phyloP scores from a whole-genome alignment of 1,140 invertebrate genomes.

The Heliconius eleuchia region DNA sequence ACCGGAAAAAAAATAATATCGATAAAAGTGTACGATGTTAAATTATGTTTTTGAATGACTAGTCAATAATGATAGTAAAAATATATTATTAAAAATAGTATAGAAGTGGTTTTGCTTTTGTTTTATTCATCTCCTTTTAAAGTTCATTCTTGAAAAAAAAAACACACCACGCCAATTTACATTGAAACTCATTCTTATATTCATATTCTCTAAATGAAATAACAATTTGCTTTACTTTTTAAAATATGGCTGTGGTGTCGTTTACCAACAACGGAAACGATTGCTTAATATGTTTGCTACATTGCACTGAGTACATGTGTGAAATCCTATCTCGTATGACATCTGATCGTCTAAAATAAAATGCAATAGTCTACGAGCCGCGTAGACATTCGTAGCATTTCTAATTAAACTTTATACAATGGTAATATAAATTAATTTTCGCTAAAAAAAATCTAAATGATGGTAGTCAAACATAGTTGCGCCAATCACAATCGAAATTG shows the following conservation, averaged over 20 bases:
- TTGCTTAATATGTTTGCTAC: constrained; percentile 3
- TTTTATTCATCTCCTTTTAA: background rate
- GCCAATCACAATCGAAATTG: constrained; percentile 16
- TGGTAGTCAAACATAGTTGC: constrained; percentile 16
- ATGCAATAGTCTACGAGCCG: constrained; percentile 43
- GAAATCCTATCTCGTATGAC: background rate
- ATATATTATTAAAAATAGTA: no score
- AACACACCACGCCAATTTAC: background rate
- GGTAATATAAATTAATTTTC: background rate
- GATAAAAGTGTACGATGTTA: no score
- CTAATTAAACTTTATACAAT: constrained; percentile 12
- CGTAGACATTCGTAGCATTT: constrained; percentile 53
- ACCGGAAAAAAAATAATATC: no score
- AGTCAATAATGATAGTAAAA: no score
- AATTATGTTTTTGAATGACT: no score
- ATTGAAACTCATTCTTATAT: background rate
- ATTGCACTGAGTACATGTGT: background rate
- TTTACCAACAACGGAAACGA: constrained; percentile 12
- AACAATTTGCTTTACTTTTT: background rate
- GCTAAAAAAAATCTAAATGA: constrained; percentile 1
- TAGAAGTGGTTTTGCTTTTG: no score
- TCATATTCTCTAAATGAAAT: background rate
- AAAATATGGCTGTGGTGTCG: background rate
- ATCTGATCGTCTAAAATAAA: background rate
- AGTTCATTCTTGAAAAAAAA: background rate